Percentiles rank a stretch among this genome's conserved stretches.
phyloP scores from a whole-genome alignment of 2,888 invertebrate genomes.

The Synanthedon andrenaeformis region DNA sequence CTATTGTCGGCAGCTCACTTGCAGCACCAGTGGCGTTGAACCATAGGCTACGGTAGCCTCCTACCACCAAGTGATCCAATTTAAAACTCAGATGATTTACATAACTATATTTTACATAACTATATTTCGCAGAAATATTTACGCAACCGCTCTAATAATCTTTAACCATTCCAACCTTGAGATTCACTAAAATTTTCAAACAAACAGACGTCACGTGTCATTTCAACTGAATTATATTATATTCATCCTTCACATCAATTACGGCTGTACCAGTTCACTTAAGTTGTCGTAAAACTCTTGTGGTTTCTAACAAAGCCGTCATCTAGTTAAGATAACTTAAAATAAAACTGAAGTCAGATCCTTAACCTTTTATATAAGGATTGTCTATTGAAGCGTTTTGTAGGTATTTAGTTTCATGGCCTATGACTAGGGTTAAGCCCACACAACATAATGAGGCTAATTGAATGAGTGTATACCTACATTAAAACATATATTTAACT shows the following conservation, averaged over 20 bases:
- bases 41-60: no score
- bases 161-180: conserved; percentile 35
- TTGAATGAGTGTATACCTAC: no score
- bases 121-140: neutral
- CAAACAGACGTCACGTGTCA: conserved; percentile 8
- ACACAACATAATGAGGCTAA: neutral
- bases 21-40: no score
- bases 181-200: conserved; percentile 16
- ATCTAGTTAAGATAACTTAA: conserved; percentile 8
- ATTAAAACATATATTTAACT: no score
- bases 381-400: conserved; percentile 4
- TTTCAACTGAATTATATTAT: conserved; percentile 17
- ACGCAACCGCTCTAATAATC: conserved; percentile 6
- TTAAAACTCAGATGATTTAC: no score
- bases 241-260: conserved; percentile 8
- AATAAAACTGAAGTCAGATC: conserved; percentile 17
- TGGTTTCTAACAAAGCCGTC: conserved; percentile 11
- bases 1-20: no score
- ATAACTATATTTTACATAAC: neutral
- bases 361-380: conserved; percentile 9
- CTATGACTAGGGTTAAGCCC: conserved; percentile 1
- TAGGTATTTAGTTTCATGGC: conserved; percentile 9
- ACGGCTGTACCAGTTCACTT: conserved; percentile 12
- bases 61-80: no score
- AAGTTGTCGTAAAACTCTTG: conserved; percentile 19